Evolutionary conservation across 2,797 vertebrate genomes (phyloP), one percentile per base, ranked within the genome.

Genomic region (Dromococcyx pavoninus): DNA sequence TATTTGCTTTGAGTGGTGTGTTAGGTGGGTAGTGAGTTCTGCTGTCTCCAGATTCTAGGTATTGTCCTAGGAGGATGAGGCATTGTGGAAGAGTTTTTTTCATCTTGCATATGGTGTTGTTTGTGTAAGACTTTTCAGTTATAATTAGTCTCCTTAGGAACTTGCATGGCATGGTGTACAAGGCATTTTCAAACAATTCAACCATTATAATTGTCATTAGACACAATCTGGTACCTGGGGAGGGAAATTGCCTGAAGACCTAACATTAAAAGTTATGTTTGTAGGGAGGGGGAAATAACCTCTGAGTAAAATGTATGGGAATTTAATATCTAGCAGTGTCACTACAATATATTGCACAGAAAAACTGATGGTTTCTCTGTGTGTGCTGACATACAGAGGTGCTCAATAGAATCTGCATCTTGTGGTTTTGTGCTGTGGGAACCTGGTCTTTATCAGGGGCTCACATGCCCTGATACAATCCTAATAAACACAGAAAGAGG

Each of bases 311-410:
- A 71, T 4, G 14, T 12, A 2, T 35, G 44, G 17, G 46, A 83
- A 4, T 65, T 94, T n/a, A 28, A 17, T 19, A n/a, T 27, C 48
- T 39, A 60, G 57, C 25, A 28, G 9, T 27, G 11, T 65, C 57
- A 21, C 61, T 75, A 50, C 25, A 13, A 12, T 10, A 1, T 11
- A 6, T 46, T 24, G 17, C 33, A 9, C 4, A 14, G 61, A 70
- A 76, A 11, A 43, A 2, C 6, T 7, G 18, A 5, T 51, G n/a
- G 32, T 9, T 44, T 4, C 32, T 44, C 21, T 16, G 35, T 7
- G 43, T 27, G 30, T 9, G 1, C 15, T 46, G 21, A 15, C 1
- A 4, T 10, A 4, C 3, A 0, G 7, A 25, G 62, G 30, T 14
- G n/a, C 56, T 57, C 25, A 4, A 1, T 2, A 30, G 57, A 15